Evolutionary conservation across 1,140 invertebrate genomes (phyloP), one percentile per base, ranked within the genome.

Genomic region (Tetragnatha versicolor): DNA sequence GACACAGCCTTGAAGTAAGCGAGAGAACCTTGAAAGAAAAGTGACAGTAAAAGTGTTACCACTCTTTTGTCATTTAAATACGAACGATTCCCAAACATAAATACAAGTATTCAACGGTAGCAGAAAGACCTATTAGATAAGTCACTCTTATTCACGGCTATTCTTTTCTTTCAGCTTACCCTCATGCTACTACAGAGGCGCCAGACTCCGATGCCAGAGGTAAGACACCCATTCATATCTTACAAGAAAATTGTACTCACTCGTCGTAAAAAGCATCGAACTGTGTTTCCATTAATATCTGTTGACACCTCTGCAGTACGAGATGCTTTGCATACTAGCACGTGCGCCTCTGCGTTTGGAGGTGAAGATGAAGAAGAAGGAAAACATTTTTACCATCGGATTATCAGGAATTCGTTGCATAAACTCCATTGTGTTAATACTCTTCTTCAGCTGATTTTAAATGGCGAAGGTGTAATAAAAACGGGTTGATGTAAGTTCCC

Each of bases 131-230:
- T 49, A 17, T 73, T 60, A 58, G 69, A 42, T 58, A 73, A 58
- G 10, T 60, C 51, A 60, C 20, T 58, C 25, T 45, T 20, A 42
- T 22, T n/a, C 58, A 65, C 60, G 17, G 37, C 63, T 63, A 33
- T 70, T 37, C 29, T 61, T 70, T 61, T 69, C 22, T 77, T 77
- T 77, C 47, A 77, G 75, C 45, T 17, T 77, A 66, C 49, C 55
- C 66, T 20, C 53, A 42, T 5, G 4, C 45, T 20, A 49, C 65
- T 25, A 79, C 77, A 47, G 77, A 79, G 45, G 39, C 49, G 39
- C 66, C 77, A 61, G 75, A 77, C 9, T 20, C 39, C 4, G 70
- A 61, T 6, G n/a, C 47, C 2, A 66, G 33, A 66, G 75, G 75
- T 77, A 58, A 66, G 61, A 10, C 39, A 27, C 68, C 39, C 37